A percentile compares a stretch with the other conserved stretches of the same genome.
phyloP scores from a whole-genome alignment of 2,888 invertebrate genomes.

The Lycocerus yunnanus region DNA sequence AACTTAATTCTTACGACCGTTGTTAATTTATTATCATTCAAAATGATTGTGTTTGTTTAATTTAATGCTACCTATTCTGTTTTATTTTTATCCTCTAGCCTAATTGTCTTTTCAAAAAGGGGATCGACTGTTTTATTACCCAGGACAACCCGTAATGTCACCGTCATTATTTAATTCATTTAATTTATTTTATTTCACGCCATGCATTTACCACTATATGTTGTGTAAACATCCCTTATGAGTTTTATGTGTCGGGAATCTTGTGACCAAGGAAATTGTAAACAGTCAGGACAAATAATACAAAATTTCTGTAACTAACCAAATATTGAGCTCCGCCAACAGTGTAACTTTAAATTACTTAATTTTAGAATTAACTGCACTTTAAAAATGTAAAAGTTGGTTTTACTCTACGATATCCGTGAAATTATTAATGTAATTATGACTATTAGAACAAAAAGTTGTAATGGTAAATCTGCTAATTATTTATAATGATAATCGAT shows the following conservation, averaged over 20 bases:
- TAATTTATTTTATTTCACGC: not conserved
- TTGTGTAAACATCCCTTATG: not conserved
- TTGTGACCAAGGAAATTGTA: not conserved
- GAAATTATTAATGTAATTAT: not conserved
- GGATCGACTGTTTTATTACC: not conserved
- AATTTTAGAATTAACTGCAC: not conserved
- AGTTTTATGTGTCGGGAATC: not conserved
- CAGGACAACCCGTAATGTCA: not conserved
- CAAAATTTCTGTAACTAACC: not conserved
- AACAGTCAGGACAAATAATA: not conserved
- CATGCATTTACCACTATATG: not conserved
- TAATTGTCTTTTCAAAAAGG: too few relatives aligned
- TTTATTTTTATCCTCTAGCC: too few relatives aligned
- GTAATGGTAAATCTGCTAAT: not conserved
- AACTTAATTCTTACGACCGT: too few relatives aligned
- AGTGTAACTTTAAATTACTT: not conserved
- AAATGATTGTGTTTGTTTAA: too few relatives aligned
- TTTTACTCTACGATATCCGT: not conserved
- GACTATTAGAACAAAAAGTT: not conserved
- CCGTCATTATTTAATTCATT: not conserved
- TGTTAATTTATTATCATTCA: too few relatives aligned
- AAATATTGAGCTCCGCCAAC: not conserved
- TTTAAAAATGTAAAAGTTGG: not conserved
- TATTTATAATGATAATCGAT: not conserved
- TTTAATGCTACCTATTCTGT: too few relatives aligned